Conservation (phyloP, 2,888 invertebrate genomes). For the Drosophila paracracens region DNA sequence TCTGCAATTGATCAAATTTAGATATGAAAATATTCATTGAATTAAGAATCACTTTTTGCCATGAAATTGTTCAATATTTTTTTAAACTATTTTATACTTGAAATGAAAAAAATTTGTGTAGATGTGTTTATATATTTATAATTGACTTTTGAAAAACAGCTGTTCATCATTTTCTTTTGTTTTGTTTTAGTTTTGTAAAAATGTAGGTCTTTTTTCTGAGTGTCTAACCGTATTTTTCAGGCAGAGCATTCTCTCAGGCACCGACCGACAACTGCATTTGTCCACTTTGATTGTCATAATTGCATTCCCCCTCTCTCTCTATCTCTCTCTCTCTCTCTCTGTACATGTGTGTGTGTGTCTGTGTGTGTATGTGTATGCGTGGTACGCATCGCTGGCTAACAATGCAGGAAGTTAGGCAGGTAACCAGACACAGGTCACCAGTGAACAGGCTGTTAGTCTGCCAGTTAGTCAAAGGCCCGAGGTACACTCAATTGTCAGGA, state of each 20-base stretch:
- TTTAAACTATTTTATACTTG: neutral
- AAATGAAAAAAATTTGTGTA: neutral
- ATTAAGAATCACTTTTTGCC: neutral
- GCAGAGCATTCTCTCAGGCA: constrained; percentile 3
- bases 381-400: constrained; percentile 29
- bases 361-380: neutral
- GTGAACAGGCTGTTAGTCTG: constrained; percentile 26
- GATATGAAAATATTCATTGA: neutral
- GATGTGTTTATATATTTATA: too few species aligned
- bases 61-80: neutral
- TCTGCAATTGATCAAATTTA: neutral
- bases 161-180: neutral
- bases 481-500: neutral
- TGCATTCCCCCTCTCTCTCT: constrained; percentile 43
- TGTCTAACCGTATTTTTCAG: neutral
- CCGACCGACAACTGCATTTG: constrained; percentile 66
- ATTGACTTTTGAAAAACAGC: neutral
- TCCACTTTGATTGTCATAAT: constrained; percentile 77
- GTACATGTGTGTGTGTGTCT: constrained; percentile 34
- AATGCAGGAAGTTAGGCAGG: constrained; percentile 30
- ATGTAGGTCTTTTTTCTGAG: neutral
- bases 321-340: constrained; percentile 20
- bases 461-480: constrained; percentile 11
- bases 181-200: neutral
- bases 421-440: constrained; percentile 1